Conservation (phyloP, 2,888 invertebrate genomes). For the Imbricaverruca yamaguchii region DNA sequence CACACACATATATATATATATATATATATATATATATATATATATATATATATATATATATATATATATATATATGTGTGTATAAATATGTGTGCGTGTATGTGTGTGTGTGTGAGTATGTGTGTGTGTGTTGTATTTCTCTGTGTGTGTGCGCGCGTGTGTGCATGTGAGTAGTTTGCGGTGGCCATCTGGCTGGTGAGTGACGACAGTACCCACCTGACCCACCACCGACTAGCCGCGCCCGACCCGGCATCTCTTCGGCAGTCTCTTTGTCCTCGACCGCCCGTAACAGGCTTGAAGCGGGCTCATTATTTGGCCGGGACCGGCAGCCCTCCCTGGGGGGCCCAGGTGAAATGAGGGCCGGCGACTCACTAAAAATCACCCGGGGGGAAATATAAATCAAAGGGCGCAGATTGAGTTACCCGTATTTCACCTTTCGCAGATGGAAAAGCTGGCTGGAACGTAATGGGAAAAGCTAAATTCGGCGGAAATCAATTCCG, state of each 20-base stretch:
- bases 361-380: not conserved
- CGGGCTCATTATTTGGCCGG: constrained; percentile 1
- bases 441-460: constrained; percentile 9
- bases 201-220: not conserved
- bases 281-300: not conserved
- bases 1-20: too few relatives aligned
- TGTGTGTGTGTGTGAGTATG: too few relatives aligned
- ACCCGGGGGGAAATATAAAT: constrained; percentile 11
- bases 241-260: too few relatives aligned
- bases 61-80: too few relatives aligned
- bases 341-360: constrained; percentile 6
- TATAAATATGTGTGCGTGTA: too few relatives aligned
- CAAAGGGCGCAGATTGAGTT: constrained; percentile 6
- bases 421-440: constrained; percentile 9
- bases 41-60: too few relatives aligned
- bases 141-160: too few relatives aligned
- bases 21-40: too few relatives aligned
- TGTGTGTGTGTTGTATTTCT: too few relatives aligned
- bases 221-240: not conserved
- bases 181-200: not conserved
- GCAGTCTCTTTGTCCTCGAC: not conserved
- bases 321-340: not conserved
- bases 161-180: too few relatives aligned
- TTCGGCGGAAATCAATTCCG: not conserved
- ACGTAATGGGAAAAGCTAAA: constrained; percentile 1